Conservation (phyloP, 1,140 invertebrate species). For the Paraescarpia echinospica region DNA sequence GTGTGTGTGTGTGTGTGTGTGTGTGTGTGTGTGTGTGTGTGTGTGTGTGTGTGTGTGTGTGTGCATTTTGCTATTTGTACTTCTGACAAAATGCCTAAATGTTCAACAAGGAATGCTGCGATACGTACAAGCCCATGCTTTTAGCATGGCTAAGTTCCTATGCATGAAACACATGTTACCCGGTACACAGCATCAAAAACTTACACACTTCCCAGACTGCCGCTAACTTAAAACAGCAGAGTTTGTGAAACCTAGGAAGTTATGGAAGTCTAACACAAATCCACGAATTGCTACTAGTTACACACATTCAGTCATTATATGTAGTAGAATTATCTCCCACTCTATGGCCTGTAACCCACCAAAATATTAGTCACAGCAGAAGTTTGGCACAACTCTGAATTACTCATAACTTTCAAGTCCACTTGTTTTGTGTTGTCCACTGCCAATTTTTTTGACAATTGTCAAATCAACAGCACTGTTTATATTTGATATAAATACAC, state of each 20-base stretch:
- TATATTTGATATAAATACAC: too few species aligned
- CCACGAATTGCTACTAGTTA: too few species aligned
- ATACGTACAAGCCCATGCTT: neutral
- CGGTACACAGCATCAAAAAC: neutral
- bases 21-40: too few species aligned
- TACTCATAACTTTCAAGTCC: too few species aligned
- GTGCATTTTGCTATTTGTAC: too few species aligned
- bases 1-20: too few species aligned
- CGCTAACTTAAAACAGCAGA: neutral
- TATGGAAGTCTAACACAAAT: too few species aligned
- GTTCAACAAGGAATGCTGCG: neutral
- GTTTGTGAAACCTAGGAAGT: neutral
- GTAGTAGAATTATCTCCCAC: neutral
- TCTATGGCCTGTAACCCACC: neutral
- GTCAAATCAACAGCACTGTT: too few species aligned
- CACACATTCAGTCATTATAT: neutral
- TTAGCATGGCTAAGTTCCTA: neutral
- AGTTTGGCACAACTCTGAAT: neutral
- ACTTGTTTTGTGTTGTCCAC: too few species aligned
- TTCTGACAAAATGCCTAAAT: neutral
- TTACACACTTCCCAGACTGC: neutral
- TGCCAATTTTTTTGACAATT: too few species aligned
- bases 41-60: too few species aligned
- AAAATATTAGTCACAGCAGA: neutral
- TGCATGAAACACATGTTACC: neutral